Percentiles rank a stretch among this genome's conserved stretches.
Evolutionary conservation across 2,113 vertebrate species (phyloP).

Genomic region (Narcine bancroftii): DNA sequence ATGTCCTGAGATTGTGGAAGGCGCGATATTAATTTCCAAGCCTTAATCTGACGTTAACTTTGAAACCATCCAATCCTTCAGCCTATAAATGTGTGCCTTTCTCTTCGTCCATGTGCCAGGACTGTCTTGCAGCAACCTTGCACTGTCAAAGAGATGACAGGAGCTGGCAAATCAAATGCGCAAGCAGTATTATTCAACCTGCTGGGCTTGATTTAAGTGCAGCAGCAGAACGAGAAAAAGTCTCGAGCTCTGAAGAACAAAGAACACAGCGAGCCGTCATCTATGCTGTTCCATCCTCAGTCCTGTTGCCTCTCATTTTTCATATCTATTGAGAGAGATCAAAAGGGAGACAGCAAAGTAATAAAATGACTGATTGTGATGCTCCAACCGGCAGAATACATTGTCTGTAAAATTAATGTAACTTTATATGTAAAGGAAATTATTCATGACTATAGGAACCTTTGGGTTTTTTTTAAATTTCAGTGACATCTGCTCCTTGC

Average conservation of each 20-base stretch:
- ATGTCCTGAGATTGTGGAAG: background rate
- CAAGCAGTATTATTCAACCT: background rate
- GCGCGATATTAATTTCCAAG: background rate
- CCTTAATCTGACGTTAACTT: background rate
- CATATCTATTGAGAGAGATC: constrained; percentile 22
- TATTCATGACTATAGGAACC: constrained; percentile 29
- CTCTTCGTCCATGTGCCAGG: background rate
- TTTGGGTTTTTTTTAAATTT: background rate
- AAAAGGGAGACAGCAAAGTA: constrained; percentile 1
- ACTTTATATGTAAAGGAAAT: constrained; percentile 24
- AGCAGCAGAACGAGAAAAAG: background rate
- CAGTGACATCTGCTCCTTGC: background rate
- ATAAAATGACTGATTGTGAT: constrained; percentile 25
- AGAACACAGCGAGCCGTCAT: background rate
- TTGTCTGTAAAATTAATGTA: constrained; percentile 32
- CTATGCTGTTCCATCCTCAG: background rate
- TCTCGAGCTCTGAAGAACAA: background rate
- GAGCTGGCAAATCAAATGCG: background rate
- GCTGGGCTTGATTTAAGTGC: background rate
- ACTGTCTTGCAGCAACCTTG: background rate
- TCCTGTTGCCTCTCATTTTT: background rate
- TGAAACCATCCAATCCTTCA: background rate
- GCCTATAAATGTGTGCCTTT: background rate
- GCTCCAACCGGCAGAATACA: constrained; percentile 19
- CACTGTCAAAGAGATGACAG: background rate